Percentiles rank a stretch among this genome's conserved stretches.
These are phyloP conservation scores for Eupithecia insigniata DNA, from an alignment of 2,888 invertebrate species.

Conservation along the genomic window DNA sequence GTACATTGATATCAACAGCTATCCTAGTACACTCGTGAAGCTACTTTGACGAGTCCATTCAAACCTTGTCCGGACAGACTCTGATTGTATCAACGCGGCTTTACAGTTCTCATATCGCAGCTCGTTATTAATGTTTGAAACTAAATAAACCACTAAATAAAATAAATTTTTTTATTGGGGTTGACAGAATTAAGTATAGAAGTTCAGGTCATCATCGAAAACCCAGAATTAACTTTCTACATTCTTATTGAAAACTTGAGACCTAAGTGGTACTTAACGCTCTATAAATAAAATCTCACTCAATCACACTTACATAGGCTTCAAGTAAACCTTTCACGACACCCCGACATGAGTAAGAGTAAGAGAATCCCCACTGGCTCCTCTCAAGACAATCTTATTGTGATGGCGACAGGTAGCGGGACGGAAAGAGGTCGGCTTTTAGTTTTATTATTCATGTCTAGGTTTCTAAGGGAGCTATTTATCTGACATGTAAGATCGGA, in stretches of 20 bases:
- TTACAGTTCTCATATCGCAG: no score
- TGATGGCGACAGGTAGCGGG: slow-evolving; percentile 14
- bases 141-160: no score
- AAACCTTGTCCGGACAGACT: no score
- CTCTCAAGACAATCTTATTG: slow-evolving; percentile 2
- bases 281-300: no score
- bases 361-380: slow-evolving; percentile 7
- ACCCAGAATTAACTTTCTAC: background rate
- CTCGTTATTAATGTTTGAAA: no score
- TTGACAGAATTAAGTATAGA: no score
- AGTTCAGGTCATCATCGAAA: background rate
- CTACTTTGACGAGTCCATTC: no score
- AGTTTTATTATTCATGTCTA: slow-evolving; percentile 8
- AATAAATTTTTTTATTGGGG: no score
- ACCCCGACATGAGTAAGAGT: background rate
- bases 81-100: no score
- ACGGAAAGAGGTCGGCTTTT: slow-evolving; percentile 13
- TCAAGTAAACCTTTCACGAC: background rate
- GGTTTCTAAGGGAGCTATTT: background rate
- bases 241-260: background rate
- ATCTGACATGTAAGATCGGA: background rate
- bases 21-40: no score
- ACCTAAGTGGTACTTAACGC: background rate
- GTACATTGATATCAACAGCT: no score
- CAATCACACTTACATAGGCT: background rate